Conservation (phyloP, 2,113 vertebrate species). For the Cathartes aura region DNA sequence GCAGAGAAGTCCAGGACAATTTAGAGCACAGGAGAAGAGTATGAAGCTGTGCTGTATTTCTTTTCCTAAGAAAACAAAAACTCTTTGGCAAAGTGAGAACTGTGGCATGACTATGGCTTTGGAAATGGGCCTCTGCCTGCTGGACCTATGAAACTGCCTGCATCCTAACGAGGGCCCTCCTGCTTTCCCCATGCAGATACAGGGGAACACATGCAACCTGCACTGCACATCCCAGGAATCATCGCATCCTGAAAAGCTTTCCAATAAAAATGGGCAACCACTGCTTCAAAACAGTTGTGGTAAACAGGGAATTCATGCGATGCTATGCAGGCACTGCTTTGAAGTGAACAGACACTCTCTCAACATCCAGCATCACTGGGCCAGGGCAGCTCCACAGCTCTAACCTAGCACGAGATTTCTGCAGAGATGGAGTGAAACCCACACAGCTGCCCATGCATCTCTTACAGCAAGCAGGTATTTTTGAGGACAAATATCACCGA, state of each 20-base stretch:
- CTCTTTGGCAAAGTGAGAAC: neutral
- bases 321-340: fast-evolving
- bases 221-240: neutral
- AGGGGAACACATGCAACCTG: neutral
- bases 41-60: constrained; percentile 11
- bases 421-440: neutral
- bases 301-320: fast-evolving
- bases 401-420: neutral
- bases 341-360: neutral
- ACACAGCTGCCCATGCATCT: neutral
- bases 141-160: neutral
- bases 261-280: neutral
- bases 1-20: neutral
- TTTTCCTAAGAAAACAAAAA: neutral
- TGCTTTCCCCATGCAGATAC: neutral
- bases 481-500: fast-evolving
- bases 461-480: neutral
- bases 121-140: neutral
- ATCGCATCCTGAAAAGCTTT: neutral
- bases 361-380: neutral
- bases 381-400: neutral
- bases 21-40: constrained; percentile 10
- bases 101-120: neutral
- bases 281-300: neutral
- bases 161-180: fast-evolving